Conservation (phyloP, 2,797 vertebrate genomes). For the Caiman crocodilus region DNA sequence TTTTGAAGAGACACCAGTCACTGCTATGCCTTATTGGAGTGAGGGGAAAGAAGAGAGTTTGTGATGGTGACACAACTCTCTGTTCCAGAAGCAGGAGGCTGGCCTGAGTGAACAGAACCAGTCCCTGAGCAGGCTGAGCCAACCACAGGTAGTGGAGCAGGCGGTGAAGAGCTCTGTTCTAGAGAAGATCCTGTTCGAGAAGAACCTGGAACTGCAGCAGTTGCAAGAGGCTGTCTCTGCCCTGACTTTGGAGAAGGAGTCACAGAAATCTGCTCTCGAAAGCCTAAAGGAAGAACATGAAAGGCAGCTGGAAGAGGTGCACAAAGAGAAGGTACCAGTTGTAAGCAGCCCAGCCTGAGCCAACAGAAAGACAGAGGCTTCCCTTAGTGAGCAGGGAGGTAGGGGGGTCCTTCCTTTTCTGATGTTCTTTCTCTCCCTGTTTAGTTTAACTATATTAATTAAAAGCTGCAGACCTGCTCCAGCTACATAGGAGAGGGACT, state of each 20-base stretch:
- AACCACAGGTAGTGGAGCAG: neutral
- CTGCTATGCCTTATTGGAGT: too few relatives aligned
- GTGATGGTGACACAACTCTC: neutral
- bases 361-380: too few relatives aligned
- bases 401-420: neutral
- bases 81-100: neutral
- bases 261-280: conserved; percentile 36
- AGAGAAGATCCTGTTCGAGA: conserved; percentile 80
- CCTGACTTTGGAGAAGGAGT: conserved; percentile 69
- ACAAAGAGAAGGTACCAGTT: conserved; percentile 55
- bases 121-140: conserved; percentile 55
- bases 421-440: neutral
- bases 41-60: neutral
- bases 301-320: conserved; percentile 43
- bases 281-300: conserved; percentile 63
- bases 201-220: conserved; percentile 77
- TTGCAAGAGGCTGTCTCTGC: conserved; percentile 57
- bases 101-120: conserved; percentile 13
- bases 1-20: too few relatives aligned
- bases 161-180: conserved; percentile 42
- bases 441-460: neutral
- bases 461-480: neutral
- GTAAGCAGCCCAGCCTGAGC: neutral
- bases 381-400: too few relatives aligned
- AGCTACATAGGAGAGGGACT: neutral